These are phyloP conservation scores for Thalassaphorura encarpata DNA, from an alignment of 1,140 invertebrate species.

Conservation along the genomic window DNA sequence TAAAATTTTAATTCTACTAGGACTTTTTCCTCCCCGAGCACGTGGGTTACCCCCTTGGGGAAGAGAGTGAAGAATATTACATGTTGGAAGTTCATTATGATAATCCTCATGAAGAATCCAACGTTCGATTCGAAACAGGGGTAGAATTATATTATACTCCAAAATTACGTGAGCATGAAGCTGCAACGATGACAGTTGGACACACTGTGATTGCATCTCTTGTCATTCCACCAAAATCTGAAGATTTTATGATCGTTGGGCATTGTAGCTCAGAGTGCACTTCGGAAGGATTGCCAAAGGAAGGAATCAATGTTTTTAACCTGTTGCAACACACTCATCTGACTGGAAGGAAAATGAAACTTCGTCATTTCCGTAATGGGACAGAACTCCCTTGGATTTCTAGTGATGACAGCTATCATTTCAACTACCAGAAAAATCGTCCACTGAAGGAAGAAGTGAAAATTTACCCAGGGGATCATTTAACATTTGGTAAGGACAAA, in stretches of 20 bases:
- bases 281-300: slow-evolving; percentile 51
- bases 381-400: slow-evolving; percentile 61
- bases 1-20: not conserved
- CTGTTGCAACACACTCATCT: slow-evolving; percentile 67
- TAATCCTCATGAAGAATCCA: slow-evolving; percentile 46
- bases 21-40: slow-evolving; percentile 23
- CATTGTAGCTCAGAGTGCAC: slow-evolving; percentile 60
- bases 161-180: slow-evolving; percentile 39
- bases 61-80: slow-evolving; percentile 18
- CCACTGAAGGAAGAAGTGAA: slow-evolving; percentile 57
- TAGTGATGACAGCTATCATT: slow-evolving; percentile 55
- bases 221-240: slow-evolving; percentile 21
- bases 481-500: slow-evolving; percentile 66
- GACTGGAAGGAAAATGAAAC: slow-evolving; percentile 60
- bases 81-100: slow-evolving; percentile 53
- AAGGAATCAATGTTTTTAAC: slow-evolving; percentile 67
- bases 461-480: slow-evolving; percentile 61
- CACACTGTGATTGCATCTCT: slow-evolving; percentile 20
- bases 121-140: slow-evolving; percentile 55
- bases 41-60: slow-evolving; percentile 22
- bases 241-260: slow-evolving; percentile 41
- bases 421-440: slow-evolving; percentile 67
- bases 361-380: slow-evolving; percentile 65
- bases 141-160: slow-evolving; percentile 55
- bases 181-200: slow-evolving; percentile 26